Percentiles rank a stretch among this genome's conserved stretches.
phyloP scores from a whole-genome alignment of 2,888 invertebrate species.

The Alloscopus bannaensis region DNA sequence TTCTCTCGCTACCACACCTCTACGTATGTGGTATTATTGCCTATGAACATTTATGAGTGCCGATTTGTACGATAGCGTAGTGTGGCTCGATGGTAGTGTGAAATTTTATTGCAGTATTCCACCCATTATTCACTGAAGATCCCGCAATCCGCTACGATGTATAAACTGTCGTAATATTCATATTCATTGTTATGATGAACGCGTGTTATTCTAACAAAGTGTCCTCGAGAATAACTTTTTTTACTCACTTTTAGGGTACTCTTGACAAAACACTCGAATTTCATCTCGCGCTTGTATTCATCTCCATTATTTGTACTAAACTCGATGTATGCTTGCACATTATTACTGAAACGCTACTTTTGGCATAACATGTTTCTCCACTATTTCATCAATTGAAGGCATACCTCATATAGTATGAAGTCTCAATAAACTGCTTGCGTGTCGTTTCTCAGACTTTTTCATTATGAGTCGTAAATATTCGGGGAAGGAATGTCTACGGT shows the following conservation, averaged over 20 bases:
- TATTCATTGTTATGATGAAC: too few species aligned
- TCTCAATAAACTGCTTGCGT: too few species aligned
- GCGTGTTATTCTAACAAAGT: too few species aligned
- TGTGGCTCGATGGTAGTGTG: not conserved
- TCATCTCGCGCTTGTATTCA: slow-evolving; percentile 11
- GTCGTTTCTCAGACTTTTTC: too few species aligned
- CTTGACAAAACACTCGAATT: slow-evolving; percentile 17
- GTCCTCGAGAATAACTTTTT: too few species aligned
- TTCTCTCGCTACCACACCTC: not conserved
- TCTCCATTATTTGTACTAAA: slow-evolving; percentile 28
- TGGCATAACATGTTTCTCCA: too few species aligned
- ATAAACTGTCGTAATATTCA: too few species aligned
- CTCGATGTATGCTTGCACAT: slow-evolving; percentile 40
- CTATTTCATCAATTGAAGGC: not conserved
- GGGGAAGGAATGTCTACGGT: not conserved
- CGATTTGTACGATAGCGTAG: not conserved
- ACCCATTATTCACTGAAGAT: slow-evolving; percentile 21
- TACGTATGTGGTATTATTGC: too few species aligned
- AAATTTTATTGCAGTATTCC: slow-evolving; percentile 19
- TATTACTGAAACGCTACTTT: not conserved
- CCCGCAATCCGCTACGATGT: not conserved
- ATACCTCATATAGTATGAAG: not conserved
- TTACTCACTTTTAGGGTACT: slow-evolving; percentile 42
- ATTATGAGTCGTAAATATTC: slow-evolving; percentile 45
- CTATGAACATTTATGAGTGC: not conserved